Evolutionary conservation across 2,888 invertebrate genomes (phyloP).

Genomic region (Phorcus lineatus): DNA sequence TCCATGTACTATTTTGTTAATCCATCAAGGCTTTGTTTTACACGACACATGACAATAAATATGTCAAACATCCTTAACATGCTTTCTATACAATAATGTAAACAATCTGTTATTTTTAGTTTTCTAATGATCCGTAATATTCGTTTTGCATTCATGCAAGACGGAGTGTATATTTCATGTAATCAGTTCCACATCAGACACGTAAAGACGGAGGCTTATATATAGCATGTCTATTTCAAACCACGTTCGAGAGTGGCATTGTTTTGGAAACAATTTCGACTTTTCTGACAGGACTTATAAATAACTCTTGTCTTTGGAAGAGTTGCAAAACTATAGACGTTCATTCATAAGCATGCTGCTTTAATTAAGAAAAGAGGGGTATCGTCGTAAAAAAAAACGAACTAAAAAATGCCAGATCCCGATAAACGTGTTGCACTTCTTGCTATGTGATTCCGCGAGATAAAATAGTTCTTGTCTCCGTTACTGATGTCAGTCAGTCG

Average conservation of each 20-base stretch:
- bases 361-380: neutral
- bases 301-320: neutral
- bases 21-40: too few species aligned
- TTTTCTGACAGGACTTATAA: constrained; percentile 8
- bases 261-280: constrained; percentile 3
- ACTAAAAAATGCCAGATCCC: constrained; percentile 2
- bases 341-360: neutral
- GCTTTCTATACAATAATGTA: too few species aligned
- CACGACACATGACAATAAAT: too few species aligned
- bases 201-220: too few species aligned
- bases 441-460: constrained; percentile 22
- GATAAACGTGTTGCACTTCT: constrained; percentile 25
- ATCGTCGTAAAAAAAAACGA: constrained; percentile 5
- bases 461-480: constrained; percentile 24
- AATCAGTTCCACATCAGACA: too few species aligned
- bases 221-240: too few species aligned
- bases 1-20: too few species aligned
- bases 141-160: too few species aligned
- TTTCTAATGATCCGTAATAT: too few species aligned
- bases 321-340: neutral
- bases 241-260: neutral
- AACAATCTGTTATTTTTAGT: too few species aligned
- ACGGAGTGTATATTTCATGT: too few species aligned
- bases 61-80: too few species aligned
- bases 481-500: constrained; percentile 16